Evolutionary conservation across 2,888 invertebrate species (phyloP).

Genomic region (Ellobium chinense): DNA sequence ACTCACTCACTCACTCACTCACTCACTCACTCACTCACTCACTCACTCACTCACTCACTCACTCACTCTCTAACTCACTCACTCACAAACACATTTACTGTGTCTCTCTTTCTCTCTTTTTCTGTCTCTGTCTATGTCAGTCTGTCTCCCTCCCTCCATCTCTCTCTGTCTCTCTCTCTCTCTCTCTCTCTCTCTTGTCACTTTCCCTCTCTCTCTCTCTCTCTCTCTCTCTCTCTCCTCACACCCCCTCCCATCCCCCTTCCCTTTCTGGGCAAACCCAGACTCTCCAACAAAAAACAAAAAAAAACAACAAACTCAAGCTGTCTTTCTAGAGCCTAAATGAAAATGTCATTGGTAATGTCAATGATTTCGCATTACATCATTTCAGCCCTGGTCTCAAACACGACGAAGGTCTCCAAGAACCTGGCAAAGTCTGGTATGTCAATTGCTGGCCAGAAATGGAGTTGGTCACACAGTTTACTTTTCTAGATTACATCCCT

Average conservation of each 20-base stretch:
- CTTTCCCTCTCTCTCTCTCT: too few relatives aligned
- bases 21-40: slow-evolving; percentile 3
- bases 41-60: slow-evolving; percentile 6
- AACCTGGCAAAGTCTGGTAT: too few relatives aligned
- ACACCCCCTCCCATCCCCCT: background rate
- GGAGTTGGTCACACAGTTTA: too few relatives aligned
- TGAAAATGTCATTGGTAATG: too few relatives aligned
- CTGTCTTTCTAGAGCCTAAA: too few relatives aligned
- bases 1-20: slow-evolving; percentile 1
- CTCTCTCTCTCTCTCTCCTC: background rate
- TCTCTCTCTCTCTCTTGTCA: background rate
- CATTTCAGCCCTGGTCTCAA: too few relatives aligned
- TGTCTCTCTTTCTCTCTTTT: slow-evolving; percentile 3
- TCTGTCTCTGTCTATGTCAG: background rate
- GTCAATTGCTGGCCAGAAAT: too few relatives aligned
- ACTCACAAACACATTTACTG: slow-evolving; percentile 6
- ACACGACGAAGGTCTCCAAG: too few relatives aligned
- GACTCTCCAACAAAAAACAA: background rate
- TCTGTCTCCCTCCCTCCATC: background rate
- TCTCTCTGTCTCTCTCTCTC: slow-evolving; percentile 11
- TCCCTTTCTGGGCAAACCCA: background rate
- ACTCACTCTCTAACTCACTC: slow-evolving; percentile 5
- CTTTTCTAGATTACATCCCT: too few relatives aligned
- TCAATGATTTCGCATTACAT: too few relatives aligned
- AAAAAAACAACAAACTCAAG: too few relatives aligned